Base-by-base conservation (phyloP, 2,888 invertebrate species). In the Stenolophus ochropezus region DNA sequence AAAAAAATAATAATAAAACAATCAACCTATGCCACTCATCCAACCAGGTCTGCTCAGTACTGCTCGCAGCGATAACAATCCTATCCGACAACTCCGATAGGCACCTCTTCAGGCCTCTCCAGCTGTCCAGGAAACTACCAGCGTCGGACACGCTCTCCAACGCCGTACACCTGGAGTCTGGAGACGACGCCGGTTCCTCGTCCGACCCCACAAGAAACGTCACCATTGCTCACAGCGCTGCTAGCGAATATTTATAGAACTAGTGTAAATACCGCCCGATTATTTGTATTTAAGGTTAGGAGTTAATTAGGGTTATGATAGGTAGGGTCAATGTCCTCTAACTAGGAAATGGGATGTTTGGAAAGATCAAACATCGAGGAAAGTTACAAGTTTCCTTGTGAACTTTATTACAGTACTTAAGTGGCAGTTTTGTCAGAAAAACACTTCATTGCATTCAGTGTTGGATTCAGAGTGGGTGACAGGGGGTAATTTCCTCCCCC, bases 21-120 rank as follows among this genome's bases (percentile, higher is more conserved):
- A 2, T 18, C 56, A 69, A 85, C 85, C 85, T 85, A 83, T 84
- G 84, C 83, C 84, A 84, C 82, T 85, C 85, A 53, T 85, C 84
- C 53, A 83, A 73, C 85, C 85, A 85, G 18, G 84, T 83, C 61
- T 84, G 82, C 82, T 85, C 85, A 21, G 84, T 84, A 42, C 84
- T 84, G 33, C 82, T 84, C 16, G 84, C 82, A 23, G 84, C 84
- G 74, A 83, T 82, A 73, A 84, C 81, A 21, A 84, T 81, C 65
- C 84, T 82, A 58, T 77, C 80, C 20, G 85, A 85, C 83, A 84
- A 80, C 58, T 84, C 84, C 51, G 85, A 85, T 14, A 85, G 82
- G 65, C 84, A 84, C 53, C 82, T 83, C 51, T 82, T 82, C 75
- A 85, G 76, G 18, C 83, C 83, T 27, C 77, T 47, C 58, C 51